Conservation (phyloP, 1,140 invertebrate genomes). For the Mycetomoellerius zeteki region DNA sequence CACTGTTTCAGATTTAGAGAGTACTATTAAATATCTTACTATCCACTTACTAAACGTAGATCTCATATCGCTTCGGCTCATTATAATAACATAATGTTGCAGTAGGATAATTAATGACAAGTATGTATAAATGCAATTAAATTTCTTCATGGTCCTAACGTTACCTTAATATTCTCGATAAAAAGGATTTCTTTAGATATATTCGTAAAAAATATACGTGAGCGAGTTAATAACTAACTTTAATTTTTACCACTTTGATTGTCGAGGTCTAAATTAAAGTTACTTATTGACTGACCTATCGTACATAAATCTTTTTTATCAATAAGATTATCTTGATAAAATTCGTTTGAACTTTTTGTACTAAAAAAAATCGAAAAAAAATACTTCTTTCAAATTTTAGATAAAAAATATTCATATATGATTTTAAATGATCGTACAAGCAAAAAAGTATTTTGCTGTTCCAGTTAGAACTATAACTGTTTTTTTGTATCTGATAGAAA, state of each 20-base stretch:
- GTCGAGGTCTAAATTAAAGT: too few species aligned
- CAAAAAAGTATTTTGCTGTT: too few species aligned
- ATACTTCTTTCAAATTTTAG: background rate
- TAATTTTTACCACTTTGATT: too few species aligned
- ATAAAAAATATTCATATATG: background rate
- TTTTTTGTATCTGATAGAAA: too few species aligned
- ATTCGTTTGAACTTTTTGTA: background rate
- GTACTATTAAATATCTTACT: slow-evolving; percentile 23
- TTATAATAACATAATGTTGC: background rate
- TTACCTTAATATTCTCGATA: background rate
- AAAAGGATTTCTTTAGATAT: background rate
- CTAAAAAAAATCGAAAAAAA: background rate
- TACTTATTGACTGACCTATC: too few species aligned
- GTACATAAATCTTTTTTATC: background rate
- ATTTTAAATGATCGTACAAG: background rate
- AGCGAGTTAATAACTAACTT: too few species aligned
- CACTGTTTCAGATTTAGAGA: too few species aligned
- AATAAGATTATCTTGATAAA: background rate
- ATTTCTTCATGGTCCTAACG: background rate
- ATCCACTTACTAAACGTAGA: background rate
- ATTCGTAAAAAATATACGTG: background rate
- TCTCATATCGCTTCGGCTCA: background rate
- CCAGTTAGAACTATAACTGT: too few species aligned
- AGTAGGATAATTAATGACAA: background rate
- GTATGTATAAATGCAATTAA: background rate